Evolutionary conservation across 2,888 invertebrate species (phyloP), one percentile per base, ranked within the genome.

Genomic region (Thelaira solivaga): DNA sequence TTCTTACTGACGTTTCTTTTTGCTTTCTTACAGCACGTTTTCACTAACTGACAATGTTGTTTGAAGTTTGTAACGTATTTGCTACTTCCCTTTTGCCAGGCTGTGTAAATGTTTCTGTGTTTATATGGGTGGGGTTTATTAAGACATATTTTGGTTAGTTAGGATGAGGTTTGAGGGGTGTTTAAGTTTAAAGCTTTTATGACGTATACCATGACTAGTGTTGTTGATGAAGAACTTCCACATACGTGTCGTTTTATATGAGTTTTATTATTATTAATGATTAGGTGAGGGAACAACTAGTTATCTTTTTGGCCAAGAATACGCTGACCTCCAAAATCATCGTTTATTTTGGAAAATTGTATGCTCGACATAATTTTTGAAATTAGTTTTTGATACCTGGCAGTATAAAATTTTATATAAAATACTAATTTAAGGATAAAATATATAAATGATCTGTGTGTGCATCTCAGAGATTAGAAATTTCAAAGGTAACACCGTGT

Each of bases 161-260:
- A 39, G 11, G n/a, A 7, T 67, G 26, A 24, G 51, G 43, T 31
- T n/a, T 59, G 22, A 20, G 31, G 49, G 39, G 51, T 69, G 34
- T 69, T 69, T 55, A 34, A 64, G 16, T 69, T 59, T 43, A 64
- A 76, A 71, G 69, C 69, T 64, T 69, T 76, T 76, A 57, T 76
- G 75, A 76, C 69, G 55, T 62, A 34, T 75, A 47, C 68, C 47
- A 20, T 26, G 49, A 62, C 55, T 62, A 69, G 69, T 76, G 69
- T 64, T 76, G 76, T 69, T 76, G 69, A 76, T 69, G 57, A 76
- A 71, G 76, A 76, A 76, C 57, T 68, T 69, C 59, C 57, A 51
- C 59, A 76, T 64, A 71, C 75, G 64, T 64, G 62, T 34, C 31
- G 29, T 36, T 41, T 74, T 39, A 41, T 55, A 49, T 57, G 24